Conservation (phyloP, 2,888 invertebrate species). For the Smittia aterrima region DNA sequence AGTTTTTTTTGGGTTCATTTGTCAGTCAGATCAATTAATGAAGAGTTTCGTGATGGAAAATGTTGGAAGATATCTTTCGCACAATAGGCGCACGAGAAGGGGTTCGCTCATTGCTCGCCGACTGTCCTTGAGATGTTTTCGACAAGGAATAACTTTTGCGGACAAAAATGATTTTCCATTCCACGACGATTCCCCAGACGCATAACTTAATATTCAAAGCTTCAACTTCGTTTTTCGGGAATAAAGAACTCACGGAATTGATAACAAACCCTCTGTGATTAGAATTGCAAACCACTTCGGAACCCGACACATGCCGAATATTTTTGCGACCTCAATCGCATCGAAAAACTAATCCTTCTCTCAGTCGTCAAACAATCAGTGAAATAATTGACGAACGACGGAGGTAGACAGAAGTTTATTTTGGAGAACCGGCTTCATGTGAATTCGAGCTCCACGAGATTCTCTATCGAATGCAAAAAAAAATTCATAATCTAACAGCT, state of each 20-base stretch:
- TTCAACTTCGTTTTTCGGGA: background rate
- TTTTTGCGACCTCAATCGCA: background rate
- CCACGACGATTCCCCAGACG: background rate
- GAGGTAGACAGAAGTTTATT: background rate
- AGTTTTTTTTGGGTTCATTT: too few relatives aligned
- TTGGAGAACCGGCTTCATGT: background rate
- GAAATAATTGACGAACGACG: background rate
- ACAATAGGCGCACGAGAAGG: background rate
- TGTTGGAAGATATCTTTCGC: too few relatives aligned
- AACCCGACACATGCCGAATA: background rate
- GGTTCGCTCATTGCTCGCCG: background rate
- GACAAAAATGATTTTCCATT: background rate
- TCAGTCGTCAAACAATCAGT: too few relatives aligned
- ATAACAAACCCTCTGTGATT: background rate
- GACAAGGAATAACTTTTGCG: background rate
- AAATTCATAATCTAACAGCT: constrained; percentile 15
- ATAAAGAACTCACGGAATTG: background rate
- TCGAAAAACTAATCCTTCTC: background rate
- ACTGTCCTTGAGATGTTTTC: constrained; percentile 37
- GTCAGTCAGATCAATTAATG: too few relatives aligned
- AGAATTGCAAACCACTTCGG: background rate
- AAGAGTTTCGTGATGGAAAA: too few relatives aligned
- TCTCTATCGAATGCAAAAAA: background rate
- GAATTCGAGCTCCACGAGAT: background rate
- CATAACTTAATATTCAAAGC: background rate